Conservation (phyloP, 1,140 invertebrate species). For the Fopius arisanus region DNA sequence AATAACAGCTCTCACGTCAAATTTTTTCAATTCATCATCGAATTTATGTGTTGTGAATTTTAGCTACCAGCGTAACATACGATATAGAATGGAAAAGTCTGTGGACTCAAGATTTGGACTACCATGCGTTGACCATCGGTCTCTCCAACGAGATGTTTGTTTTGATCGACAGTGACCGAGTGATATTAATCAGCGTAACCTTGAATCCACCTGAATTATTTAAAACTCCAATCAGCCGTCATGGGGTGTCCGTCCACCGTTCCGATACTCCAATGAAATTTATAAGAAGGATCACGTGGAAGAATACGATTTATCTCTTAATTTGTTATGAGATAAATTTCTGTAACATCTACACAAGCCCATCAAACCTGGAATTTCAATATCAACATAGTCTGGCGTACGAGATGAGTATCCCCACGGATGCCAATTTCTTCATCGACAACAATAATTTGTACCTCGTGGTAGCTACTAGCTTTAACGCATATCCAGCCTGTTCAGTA, state of each 20-base stretch:
- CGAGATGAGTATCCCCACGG: slow-evolving; percentile 25
- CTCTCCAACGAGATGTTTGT: slow-evolving; percentile 35
- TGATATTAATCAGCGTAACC: slow-evolving; percentile 22
- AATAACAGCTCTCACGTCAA: too few relatives aligned
- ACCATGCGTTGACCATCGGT: slow-evolving; percentile 27
- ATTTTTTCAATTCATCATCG: neutral
- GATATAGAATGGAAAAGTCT: slow-evolving; percentile 36
- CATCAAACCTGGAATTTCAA: slow-evolving; percentile 18
- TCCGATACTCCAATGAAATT: neutral
- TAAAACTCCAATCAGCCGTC: slow-evolving; percentile 18
- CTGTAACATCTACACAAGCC: slow-evolving; percentile 39
- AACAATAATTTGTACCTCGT: slow-evolving; percentile 42
- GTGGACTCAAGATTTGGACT: slow-evolving; percentile 26
- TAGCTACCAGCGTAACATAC: slow-evolving; percentile 14
- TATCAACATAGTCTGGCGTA: slow-evolving; percentile 36
- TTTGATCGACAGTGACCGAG: slow-evolving; percentile 29
- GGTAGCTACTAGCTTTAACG: slow-evolving; percentile 34
- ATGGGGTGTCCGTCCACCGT: neutral
- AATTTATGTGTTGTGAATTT: neutral
- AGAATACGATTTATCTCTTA: slow-evolving; percentile 38
- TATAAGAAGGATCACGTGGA: slow-evolving; percentile 41
- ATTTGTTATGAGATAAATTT: slow-evolving; percentile 34
- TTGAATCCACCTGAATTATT: slow-evolving; percentile 24
- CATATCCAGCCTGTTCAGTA: slow-evolving; percentile 35
- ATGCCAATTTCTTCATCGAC: slow-evolving; percentile 45